These are phyloP conservation scores for Cremastinae sp. DNA, from an alignment of 2,888 invertebrate genomes.

Conservation along the genomic window DNA sequence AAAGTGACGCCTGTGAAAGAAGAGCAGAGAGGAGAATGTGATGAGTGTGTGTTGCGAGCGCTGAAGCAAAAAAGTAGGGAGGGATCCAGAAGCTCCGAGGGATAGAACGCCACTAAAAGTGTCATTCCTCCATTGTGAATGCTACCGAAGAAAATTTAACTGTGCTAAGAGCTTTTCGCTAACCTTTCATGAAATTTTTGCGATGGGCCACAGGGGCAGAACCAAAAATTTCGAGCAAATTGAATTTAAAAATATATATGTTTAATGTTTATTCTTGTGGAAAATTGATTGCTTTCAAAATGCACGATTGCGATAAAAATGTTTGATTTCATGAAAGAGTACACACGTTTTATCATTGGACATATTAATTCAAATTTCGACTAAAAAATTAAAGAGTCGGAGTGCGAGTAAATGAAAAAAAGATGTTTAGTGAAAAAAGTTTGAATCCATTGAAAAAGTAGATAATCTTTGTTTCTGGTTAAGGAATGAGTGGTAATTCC, in stretches of 20 bases:
- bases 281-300: too few relatives aligned
- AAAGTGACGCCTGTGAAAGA: slow-evolving; percentile 16
- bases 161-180: not conserved
- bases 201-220: not conserved
- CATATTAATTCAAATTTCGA: too few relatives aligned
- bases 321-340: too few relatives aligned
- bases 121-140: slow-evolving; percentile 68
- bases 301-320: too few relatives aligned
- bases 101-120: slow-evolving; percentile 69
- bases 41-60: not conserved
- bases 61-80: slow-evolving; percentile 32
- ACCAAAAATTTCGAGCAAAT: too few relatives aligned
- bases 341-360: too few relatives aligned
- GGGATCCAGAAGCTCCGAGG: slow-evolving; percentile 38
- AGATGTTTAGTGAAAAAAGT: too few relatives aligned
- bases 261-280: too few relatives aligned
- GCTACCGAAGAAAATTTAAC: slow-evolving; percentile 51
- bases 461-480: not conserved
- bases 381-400: too few relatives aligned
- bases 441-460: not conserved
- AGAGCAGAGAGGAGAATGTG: not conserved
- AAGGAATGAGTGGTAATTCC: slow-evolving; percentile 2
- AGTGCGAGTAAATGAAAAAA: too few relatives aligned
- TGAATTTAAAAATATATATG: too few relatives aligned
- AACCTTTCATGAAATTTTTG: not conserved